A percentile compares a stretch with the other conserved stretches of the same genome.
These are phyloP conservation scores for Cynocephalus volans DNA, from an alignment of 2,113 vertebrate species.

Conservation along the genomic window DNA sequence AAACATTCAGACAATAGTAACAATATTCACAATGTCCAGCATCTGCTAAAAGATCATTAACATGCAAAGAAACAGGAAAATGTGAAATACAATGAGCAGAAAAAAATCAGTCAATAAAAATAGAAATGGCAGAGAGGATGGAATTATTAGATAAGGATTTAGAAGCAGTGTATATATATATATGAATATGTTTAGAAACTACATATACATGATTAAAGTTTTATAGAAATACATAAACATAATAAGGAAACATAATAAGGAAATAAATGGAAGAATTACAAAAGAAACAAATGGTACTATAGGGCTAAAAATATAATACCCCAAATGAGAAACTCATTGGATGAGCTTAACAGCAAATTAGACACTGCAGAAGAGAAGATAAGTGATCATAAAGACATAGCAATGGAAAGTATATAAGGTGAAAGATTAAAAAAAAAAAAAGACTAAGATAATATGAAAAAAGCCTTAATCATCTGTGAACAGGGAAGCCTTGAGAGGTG, in stretches of 20 bases:
- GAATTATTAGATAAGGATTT: not conserved
- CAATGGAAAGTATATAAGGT: not conserved
- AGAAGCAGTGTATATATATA: not conserved
- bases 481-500: not conserved
- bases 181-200: not conserved
- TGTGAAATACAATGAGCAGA: not conserved
- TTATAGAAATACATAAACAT: not conserved
- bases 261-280: not conserved
- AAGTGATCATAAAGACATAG: not conserved
- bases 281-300: not conserved
- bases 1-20: not conserved
- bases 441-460: not conserved
- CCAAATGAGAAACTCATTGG: not conserved
- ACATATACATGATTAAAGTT: not conserved
- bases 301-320: not conserved
- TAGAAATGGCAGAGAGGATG: not conserved
- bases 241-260: not conserved
- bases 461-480: not conserved
- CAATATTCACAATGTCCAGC: not conserved
- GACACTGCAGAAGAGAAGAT: not conserved
- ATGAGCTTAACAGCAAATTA: not conserved
- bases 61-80: not conserved
- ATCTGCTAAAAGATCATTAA: not conserved
- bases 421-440: not conserved
- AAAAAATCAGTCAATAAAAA: not conserved